Evolutionary conservation across 1,140 invertebrate genomes (phyloP), one percentile per base, ranked within the genome.

Genomic region (Dolichoris vasculosae): DNA sequence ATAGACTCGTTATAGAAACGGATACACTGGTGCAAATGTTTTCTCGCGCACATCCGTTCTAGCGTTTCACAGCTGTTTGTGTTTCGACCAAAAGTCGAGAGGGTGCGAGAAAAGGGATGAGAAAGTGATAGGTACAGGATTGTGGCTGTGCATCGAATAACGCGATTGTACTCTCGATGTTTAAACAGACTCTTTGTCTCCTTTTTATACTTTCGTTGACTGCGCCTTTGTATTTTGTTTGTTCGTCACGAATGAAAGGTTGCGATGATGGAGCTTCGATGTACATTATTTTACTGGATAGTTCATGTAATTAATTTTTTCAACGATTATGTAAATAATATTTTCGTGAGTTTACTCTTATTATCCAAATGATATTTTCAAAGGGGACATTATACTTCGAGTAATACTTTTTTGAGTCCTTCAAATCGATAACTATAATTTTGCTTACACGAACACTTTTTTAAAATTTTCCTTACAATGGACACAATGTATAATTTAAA

Each of bases 1-100:
- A 81, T 46, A 40, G 40, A 46, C 79, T 69, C 63, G 63, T 81
- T 81, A 81, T 81, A 63, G 79, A 46, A 23, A 51, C 55, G 51
- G 77, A 38, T 43, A 69, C 40, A 38, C 40, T 55, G 38, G 23
- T 38, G 79, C 38, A 69, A 59, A n/a, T 81, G 79, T 81, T 81
- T 81, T 80, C 59, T 40, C 59, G 78, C 78, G 55, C 40, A 64
- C 64, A 51, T 69, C 17, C 79, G 79, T 26, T 15, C 6, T 7
- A 26, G 1, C 23, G 2, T 59, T 59, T 59, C 71, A 30, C 8
- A 15, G 43, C 38, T 69, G n/a, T 69, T 69, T 69, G 67, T 20
- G 7, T 15, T 69, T 69, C 67, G 67, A 38, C 32, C 9, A 43
- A 73, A 23, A 23, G 4, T 20, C 7, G 38, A 26, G 8, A 11